phyloP scores from a whole-genome alignment of 2,113 vertebrate genomes.

The Microcebus ravelobensis region DNA sequence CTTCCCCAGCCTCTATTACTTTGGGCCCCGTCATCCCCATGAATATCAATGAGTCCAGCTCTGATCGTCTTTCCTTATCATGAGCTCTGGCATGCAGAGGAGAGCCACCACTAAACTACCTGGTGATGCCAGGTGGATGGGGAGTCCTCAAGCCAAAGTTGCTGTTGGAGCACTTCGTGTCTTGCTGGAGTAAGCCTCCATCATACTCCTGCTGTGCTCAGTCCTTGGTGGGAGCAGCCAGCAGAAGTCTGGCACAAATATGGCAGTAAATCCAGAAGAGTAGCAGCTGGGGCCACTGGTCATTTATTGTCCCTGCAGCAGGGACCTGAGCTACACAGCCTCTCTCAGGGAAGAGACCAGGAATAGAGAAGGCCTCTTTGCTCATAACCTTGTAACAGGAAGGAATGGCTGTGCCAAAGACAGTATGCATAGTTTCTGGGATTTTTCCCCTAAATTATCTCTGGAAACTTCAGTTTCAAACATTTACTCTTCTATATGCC shows the following conservation, averaged over 20 bases:
- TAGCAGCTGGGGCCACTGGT: slow-evolving; percentile 5
- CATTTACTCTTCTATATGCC: background rate
- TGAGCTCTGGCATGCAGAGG: background rate
- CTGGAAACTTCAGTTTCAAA: slow-evolving; percentile 34
- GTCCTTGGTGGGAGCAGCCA: background rate
- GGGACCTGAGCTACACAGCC: background rate
- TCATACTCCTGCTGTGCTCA: background rate
- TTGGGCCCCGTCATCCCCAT: background rate
- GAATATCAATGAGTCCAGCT: background rate
- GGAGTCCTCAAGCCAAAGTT: background rate
- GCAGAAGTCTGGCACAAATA: slow-evolving; percentile 30
- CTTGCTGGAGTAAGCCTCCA: background rate
- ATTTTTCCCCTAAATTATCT: background rate
- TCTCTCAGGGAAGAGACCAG: background rate
- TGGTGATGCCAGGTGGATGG: background rate
- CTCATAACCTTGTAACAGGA: background rate
- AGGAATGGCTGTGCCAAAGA: background rate
- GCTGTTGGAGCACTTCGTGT: background rate
- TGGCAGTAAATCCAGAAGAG: background rate
- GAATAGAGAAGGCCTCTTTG: background rate
- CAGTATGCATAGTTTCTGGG: background rate
- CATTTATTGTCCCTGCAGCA: background rate
- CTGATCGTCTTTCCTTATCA: background rate
- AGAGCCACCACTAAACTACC: background rate
- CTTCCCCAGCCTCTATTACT: background rate